Evolutionary conservation across 2,113 vertebrate genomes (phyloP), one percentile per base, ranked within the genome.

Genomic region (Sterrhoptilus dennistouni): DNA sequence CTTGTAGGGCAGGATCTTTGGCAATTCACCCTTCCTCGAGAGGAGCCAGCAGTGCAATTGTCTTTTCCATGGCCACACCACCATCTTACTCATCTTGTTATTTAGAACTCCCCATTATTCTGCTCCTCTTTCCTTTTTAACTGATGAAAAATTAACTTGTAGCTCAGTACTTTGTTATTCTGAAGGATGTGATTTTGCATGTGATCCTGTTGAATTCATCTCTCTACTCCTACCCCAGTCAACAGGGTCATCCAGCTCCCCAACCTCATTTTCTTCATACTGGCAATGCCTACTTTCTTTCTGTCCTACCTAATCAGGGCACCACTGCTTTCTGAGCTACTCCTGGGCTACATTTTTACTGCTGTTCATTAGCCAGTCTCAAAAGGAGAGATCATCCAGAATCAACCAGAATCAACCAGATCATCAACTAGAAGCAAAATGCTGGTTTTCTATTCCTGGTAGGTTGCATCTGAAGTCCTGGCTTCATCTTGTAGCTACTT

Each of bases 91-190:
- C 77, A 87, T 78, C 38, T 49, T 56, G 33, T 56, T 72, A 66
- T 77, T 93, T 84, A 93, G 56, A 45, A 23, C 42, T 36, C 20
- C 2, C 1, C 42, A 29, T 1, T 7, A 77, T 84, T 70, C 78
- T 44, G 25, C 22, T 91, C 56, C 35, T 82, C 61, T 47, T 87
- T 68, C 29, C 36, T 87, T 93, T 87, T 69, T 87, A 87, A 78
- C 84, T 84, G 81, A 81, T 84, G 56, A 93, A n/a, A 71, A 90
- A 93, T 90, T 94, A 83, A 71, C 78, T 90, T 88, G 54, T 49
- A 86, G 83, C 75, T 92, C 83, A 80, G 12, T 54, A 59, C 35
- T 84, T 77, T 83, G 50, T 44, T 89, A 70, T 74, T 90, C 45
- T 70, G 57, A 85, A 90, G 63, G 47, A 59, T 40, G 29, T 50